These are phyloP conservation scores for Lacerta bilineata DNA, from an alignment of 2,797 vertebrate species.

Conservation along the genomic window DNA sequence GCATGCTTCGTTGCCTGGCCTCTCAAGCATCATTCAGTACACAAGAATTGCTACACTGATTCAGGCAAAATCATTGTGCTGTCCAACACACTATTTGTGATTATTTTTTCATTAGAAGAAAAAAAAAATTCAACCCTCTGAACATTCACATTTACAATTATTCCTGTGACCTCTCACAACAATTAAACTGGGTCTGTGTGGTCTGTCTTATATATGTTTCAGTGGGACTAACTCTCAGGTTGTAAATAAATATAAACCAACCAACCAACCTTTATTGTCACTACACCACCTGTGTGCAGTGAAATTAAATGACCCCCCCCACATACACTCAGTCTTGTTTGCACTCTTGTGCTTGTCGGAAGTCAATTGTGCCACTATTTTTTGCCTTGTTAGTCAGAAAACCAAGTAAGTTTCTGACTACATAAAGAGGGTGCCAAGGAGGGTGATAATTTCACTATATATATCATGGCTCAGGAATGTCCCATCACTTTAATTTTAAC, in stretches of 20 bases:
- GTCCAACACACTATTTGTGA: background rate
- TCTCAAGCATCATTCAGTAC: constrained; percentile 26
- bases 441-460: background rate
- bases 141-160: background rate
- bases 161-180: background rate
- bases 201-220: background rate
- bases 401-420: background rate
- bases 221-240: background rate
- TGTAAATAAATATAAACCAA: background rate
- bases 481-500: background rate
- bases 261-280: no score
- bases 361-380: no score
- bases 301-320: no score
- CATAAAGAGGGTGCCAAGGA: background rate
- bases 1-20: background rate
- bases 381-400: background rate
- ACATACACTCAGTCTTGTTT: no score
- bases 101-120: constrained; percentile 9
- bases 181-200: background rate
- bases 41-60: constrained; percentile 1
- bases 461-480: background rate
- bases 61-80: constrained; percentile 19
- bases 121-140: constrained; percentile 24
- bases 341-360: no score
- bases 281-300: no score